Conservation (phyloP, 2,888 invertebrate genomes). For the Gari tellinella region DNA sequence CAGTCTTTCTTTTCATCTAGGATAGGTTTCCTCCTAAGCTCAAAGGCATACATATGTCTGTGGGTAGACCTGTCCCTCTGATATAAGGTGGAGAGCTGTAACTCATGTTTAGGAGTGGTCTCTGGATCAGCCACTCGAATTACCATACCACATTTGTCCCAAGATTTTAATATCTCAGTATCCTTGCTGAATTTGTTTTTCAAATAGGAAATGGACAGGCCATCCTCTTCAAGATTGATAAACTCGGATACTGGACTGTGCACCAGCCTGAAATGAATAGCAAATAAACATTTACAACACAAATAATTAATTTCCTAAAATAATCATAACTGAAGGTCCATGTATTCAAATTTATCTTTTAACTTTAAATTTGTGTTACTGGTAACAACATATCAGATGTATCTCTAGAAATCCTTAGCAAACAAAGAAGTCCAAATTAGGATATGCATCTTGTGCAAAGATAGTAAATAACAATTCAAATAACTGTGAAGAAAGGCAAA, state of each 20-base stretch:
- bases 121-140: constrained; percentile 34
- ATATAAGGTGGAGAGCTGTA: constrained; percentile 50
- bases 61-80: constrained; percentile 27
- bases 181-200: constrained; percentile 32
- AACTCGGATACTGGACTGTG: constrained; percentile 13
- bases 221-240: constrained; percentile 35
- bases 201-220: constrained; percentile 38
- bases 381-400: no score
- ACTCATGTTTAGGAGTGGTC: constrained; percentile 32
- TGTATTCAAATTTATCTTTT: no score
- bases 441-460: no score
- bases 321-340: no score
- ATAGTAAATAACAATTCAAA: no score
- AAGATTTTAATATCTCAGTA: constrained; percentile 15
- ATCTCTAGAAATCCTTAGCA: no score
- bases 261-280: no score
- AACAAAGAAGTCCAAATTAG: no score
- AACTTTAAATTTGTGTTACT: no score
- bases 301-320: no score
- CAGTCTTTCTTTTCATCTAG: constrained; percentile 52
- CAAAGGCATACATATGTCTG: constrained; percentile 31
- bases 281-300: no score
- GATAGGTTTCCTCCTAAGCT: constrained; percentile 45
- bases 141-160: constrained; percentile 51
- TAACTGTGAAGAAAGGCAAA: no score